Percentiles rank a stretch among this genome's conserved stretches.
Conservation (phyloP, 2,797 vertebrate genomes). For the Xiphorhynchus erythropygius region DNA sequence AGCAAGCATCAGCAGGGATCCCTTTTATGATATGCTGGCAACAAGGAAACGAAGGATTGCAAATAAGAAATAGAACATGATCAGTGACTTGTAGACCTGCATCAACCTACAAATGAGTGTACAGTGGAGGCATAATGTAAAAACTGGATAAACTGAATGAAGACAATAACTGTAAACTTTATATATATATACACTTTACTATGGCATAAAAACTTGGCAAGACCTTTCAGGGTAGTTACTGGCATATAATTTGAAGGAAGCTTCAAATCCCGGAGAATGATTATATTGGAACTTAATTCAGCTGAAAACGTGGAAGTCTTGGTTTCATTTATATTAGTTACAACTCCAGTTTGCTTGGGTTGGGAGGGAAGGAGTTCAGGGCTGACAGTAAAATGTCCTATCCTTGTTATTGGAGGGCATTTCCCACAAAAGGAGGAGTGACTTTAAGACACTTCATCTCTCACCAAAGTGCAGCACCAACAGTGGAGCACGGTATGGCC, state of each 20-base stretch:
- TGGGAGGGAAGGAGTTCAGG: background rate
- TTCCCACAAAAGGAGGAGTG: background rate
- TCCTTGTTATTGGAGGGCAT: background rate
- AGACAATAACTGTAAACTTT: background rate
- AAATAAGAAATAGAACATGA: constrained; percentile 86
- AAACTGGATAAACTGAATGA: constrained; percentile 17
- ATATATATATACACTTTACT: background rate
- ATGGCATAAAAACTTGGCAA: background rate
- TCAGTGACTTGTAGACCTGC: background rate
- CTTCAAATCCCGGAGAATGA: background rate
- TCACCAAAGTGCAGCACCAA: background rate
- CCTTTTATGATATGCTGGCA: constrained; percentile 98
- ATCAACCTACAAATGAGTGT: background rate
- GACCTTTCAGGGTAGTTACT: constrained; percentile 12
- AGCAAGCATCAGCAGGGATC: constrained; percentile 98
- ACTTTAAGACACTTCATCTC: background rate
- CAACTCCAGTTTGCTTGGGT: background rate
- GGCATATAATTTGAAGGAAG: background rate
- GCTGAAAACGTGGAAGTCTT: background rate
- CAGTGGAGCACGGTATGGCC: background rate
- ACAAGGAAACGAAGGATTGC: constrained; percentile 96
- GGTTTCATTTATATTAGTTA: background rate
- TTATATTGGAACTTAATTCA: background rate
- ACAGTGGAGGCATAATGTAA: background rate
- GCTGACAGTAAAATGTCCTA: background rate